Base-by-base conservation (phyloP, 2,888 invertebrate genomes). In the Polydrusus tereticollis region DNA sequence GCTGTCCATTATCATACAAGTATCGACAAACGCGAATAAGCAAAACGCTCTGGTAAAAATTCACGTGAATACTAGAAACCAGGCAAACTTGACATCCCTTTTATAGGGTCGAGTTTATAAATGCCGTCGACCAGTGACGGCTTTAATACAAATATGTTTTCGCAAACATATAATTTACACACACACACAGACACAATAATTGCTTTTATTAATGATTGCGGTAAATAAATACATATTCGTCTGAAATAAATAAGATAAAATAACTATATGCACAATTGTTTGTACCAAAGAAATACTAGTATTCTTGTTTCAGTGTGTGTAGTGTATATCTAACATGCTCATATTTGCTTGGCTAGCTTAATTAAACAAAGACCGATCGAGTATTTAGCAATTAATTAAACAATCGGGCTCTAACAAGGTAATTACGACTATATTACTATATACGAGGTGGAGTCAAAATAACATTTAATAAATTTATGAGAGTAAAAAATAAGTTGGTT, bases 1-100 rank as follows among this genome's bases (percentile, higher is more conserved):
- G 29, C 52, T 65, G 29, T 74, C 74, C 74, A 74, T 74, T 26
- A 47, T 59, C 12, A 69, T 64, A 12, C 29, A 10, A 21, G 14
- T 29, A 14, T 12, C 33, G 36, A 4, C 29, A 5, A 29, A 29
- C 29, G 29, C 4, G 7, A 29, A 29, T 5, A 4, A 7, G 14
- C 7, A 4, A 20, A 2, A 50, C 12, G n/a, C n/a, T 8, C 23
- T 7, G 16, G 7, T 38, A 58, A 41, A n/a, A 21, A 20, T 12
- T 1, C 8, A 3, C 14, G 14, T 8, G 23, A 41, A 20, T 26
- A 43, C 59, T 41, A 59, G 43, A 59, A 59, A 26, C 7, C 41
- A 1, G 26, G 59, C 21, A 23, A 43, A 55, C 41, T 10, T 14
- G 26, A 38, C 16, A 43, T 26, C 41, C 59, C 43, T 59, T 59